phyloP scores from a whole-genome alignment of 2,797 vertebrate species.

The Distichodus sexfasciatus region DNA sequence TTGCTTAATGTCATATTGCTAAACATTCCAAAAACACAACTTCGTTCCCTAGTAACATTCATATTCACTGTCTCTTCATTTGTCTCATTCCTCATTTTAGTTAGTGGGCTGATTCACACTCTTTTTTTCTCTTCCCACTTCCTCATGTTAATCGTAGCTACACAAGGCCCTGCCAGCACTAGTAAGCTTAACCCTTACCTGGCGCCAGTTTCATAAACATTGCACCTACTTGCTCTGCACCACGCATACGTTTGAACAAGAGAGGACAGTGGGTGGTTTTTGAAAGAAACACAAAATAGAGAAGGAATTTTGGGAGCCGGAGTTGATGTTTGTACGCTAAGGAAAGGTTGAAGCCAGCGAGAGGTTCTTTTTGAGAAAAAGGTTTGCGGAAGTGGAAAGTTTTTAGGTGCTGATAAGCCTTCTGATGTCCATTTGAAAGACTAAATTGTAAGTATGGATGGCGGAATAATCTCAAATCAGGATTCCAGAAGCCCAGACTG shows the following conservation, averaged over 20 bases:
- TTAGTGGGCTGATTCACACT: slow-evolving; percentile 26
- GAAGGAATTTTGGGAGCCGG: background rate
- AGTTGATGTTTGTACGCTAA: background rate
- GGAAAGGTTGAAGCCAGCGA: background rate
- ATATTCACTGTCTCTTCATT: no score
- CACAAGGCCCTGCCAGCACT: slow-evolving; percentile 1
- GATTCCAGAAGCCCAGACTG: no score
- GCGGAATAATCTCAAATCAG: no score
- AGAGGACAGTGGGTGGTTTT: slow-evolving; percentile 14
- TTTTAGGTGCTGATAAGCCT: no score
- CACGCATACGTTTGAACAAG: slow-evolving; percentile 20
- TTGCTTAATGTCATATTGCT: no score
- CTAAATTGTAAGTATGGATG: no score
- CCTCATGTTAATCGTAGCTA: background rate
- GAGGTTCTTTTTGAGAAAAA: background rate
- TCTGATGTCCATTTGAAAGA: no score
- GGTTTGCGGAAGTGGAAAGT: background rate
- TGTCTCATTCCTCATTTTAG: background rate
- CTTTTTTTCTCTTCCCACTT: slow-evolving; percentile 15
- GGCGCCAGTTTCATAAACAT: slow-evolving; percentile 23
- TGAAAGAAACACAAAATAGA: background rate
- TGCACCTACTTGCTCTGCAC: slow-evolving; percentile 1
- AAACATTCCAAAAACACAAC: no score
- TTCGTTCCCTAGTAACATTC: no score
- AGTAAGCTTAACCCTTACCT: slow-evolving; percentile 40